Evolutionary conservation across 2,113 vertebrate species (phyloP), one percentile per base, ranked within the genome.

Genomic region (Tupaia chinensis): DNA sequence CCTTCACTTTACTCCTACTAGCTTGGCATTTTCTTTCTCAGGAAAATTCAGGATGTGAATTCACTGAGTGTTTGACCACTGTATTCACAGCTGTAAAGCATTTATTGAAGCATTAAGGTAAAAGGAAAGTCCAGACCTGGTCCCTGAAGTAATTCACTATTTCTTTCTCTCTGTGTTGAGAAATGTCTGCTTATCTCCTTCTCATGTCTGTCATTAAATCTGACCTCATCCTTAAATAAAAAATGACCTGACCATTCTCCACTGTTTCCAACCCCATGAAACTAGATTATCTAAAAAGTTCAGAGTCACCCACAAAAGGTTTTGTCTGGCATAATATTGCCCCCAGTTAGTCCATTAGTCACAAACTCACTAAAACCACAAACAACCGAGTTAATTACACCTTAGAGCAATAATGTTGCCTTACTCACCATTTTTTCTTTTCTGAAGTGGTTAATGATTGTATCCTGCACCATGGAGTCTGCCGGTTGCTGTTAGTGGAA

Each of bases 11-110:
- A 83, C 89, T 93, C 29, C 65, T 83, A 78, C 29, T 17, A 83
- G 16, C 13, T 77, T 87, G 87, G 58, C 80, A 95, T 95, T 89
- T 90, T 93, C 83, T 78, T 93, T 53, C 83, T 73, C 53, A 32
- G 17, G 60, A 93, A 29, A 74, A 74, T 92, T 89, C 86, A 53
- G 34, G 27, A 74, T 93, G 5, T 93, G 89, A 89, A 34, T 53
- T 78, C n/a, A 58, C 1, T 23, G 63, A 81, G n/a, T 85, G 69
- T 89, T 95, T 93, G 87, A 86, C 60, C 76, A 87, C 44, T 20
- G 73, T 66, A 80, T 83, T 66, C 81, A 93, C 27, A 66, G 65
- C 74, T 29, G 9, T 60, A 92, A 96, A 76, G 54, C 72, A 94
- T 70, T 83, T 87, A 87, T 32, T 61, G 74, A 90, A 70, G 11